Base-by-base conservation (phyloP, 2,113 vertebrate genomes). In the Mionectes macconnelli region DNA sequence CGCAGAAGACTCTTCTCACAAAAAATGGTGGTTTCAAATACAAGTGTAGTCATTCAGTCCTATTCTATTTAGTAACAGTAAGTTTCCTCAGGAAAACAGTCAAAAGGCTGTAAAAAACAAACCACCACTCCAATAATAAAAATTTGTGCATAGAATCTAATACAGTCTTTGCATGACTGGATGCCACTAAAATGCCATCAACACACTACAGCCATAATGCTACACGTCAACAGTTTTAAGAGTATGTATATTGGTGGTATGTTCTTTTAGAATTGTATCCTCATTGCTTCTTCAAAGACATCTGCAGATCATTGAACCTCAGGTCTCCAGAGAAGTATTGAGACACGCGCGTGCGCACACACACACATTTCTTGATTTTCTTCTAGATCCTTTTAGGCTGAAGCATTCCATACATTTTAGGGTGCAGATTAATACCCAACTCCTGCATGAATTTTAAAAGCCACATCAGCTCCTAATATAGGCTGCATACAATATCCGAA, bases 401-500 rank as follows among this genome's bases (percentile, higher is more conserved):
- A 96, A 96, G 93, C 89, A 96, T 96, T 94, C 96, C 95, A 96
- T 84, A 96, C 68, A 67, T 96, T 91, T 94, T 89, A 95, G 75
- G 74, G 90, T 95, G 93, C 86, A 89, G 96, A 95, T 94, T 92
- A 95, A 96, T 93, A 96, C 93, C 93, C 93, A 98, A 96, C 85
- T 98, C 96, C 96, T 94, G 93, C 70, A 79, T 89, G 72, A 95
- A 91, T 93, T 96, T 84, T 91, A 96, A 96, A 97, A 97, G 97
- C 97, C 97, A 93, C 91, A 95, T 95, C 94, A 97, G 96, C 96
- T 97, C 96, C 97, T 97, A 96, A 96, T 92, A 95, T 77, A 97
- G 97, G 97, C 97, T 96, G 96, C 96, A 96, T 96, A 97, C 96
- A 96, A 97, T 93, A 94, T 89, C 84, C 84, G 86, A 97, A 97